A percentile compares a stretch with the other conserved stretches of the same genome.
These are phyloP conservation scores for Hippocampus barbouri DNA, from an alignment of 2,113 vertebrate species.

Conservation along the genomic window DNA sequence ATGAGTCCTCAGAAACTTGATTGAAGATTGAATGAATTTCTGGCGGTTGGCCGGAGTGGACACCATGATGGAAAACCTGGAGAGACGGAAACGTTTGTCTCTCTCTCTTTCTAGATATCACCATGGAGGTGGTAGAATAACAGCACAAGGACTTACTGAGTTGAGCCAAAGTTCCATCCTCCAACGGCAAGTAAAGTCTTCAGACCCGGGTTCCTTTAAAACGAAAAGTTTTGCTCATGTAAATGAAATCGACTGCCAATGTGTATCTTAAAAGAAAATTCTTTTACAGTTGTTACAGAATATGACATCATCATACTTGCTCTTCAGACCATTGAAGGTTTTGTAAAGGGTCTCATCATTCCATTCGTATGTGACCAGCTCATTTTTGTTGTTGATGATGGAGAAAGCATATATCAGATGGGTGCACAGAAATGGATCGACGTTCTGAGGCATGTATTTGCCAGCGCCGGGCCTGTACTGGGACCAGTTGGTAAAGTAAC, in stretches of 20 bases:
- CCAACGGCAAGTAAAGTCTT: slow-evolving; percentile 83
- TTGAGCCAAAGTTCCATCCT: slow-evolving; percentile 83
- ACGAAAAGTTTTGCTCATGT: neutral
- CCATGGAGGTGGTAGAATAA: too few species aligned
- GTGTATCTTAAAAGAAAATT: too few species aligned
- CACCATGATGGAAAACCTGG: slow-evolving; percentile 77
- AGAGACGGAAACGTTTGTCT: neutral
- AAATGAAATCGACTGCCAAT: too few species aligned
- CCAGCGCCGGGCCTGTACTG: slow-evolving; percentile 78
- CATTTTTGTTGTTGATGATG: slow-evolving; percentile 73
- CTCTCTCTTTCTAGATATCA: too few species aligned
- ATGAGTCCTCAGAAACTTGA: slow-evolving; percentile 70
- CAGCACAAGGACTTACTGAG: slow-evolving; percentile 68
- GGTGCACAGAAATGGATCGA: slow-evolving; percentile 78
- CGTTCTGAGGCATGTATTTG: slow-evolving; percentile 69
- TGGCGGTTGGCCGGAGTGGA: slow-evolving; percentile 65
- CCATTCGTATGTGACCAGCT: slow-evolving; percentile 80
- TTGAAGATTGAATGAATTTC: slow-evolving; percentile 77
- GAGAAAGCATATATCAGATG: slow-evolving; percentile 84
- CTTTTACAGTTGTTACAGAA: too few species aligned
- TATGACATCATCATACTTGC: slow-evolving; percentile 49
- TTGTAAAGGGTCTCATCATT: slow-evolving; percentile 80
- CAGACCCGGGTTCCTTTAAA: slow-evolving; percentile 75
- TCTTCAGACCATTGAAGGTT: slow-evolving; percentile 79
- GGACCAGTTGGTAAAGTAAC: slow-evolving; percentile 89